Percentiles rank a stretch among this genome's conserved stretches.
These are phyloP conservation scores for Spilogale gracilis DNA, from an alignment of 2,113 vertebrate genomes.

Conservation along the genomic window DNA sequence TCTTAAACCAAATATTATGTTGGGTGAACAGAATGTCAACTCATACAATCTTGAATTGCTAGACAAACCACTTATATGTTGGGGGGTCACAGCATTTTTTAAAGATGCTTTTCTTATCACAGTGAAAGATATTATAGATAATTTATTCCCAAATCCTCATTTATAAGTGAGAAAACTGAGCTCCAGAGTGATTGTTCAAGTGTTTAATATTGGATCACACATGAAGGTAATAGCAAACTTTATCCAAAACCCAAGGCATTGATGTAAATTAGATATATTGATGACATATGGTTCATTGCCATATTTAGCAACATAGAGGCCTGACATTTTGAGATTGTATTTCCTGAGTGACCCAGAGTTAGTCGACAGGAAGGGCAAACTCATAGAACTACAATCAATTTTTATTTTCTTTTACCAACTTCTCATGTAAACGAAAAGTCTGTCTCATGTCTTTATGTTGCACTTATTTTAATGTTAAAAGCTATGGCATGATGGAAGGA, in stretches of 20 bases:
- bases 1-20: background rate
- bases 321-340: background rate
- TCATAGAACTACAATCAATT: background rate
- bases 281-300: background rate
- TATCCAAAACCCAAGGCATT: background rate
- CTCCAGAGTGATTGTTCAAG: background rate
- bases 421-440: background rate
- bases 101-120: background rate
- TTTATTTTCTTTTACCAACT: conserved; percentile 8
- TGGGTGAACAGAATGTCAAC: background rate
- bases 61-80: background rate
- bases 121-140: background rate
- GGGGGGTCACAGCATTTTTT: background rate
- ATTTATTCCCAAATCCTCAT: background rate
- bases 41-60: background rate
- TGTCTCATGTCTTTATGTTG: background rate
- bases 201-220: background rate
- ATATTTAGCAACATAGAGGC: background rate
- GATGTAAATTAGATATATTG: background rate
- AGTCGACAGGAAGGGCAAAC: background rate
- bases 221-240: background rate
- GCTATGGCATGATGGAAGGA: background rate
- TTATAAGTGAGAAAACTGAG: background rate
- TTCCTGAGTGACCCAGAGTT: background rate
- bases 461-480: background rate